Evolutionary conservation across 2,888 invertebrate species (phyloP), one percentile per base, ranked within the genome.

Genomic region (Entomobrya proxima): DNA sequence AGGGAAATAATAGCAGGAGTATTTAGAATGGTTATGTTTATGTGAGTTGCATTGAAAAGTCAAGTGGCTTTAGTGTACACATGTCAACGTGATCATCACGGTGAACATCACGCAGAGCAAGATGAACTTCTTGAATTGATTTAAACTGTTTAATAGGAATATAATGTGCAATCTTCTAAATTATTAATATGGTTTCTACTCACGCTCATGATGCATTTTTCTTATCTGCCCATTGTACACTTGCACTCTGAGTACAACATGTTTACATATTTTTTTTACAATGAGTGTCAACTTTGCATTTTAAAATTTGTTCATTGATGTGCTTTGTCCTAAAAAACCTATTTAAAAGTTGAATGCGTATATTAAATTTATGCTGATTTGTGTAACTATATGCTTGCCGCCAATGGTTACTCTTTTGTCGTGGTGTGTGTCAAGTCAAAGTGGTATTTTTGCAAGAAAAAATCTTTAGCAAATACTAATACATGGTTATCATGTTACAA

Each of bases 51-150:
- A 61, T 61, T 61, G 61, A 30, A 61, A 61, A 61, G 61, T 61
- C 32, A 61, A 61, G 61, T 32, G 30, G 61, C 61, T 61, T n/a
- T n/a, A n/a, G n/a, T n/a, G 2, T 58, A n/a, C 18, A 52, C 52
- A 52, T 52, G 52, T 52, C 52, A 52, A 52, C 52, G 30, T 61
- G 15, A 61, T 32, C 35, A 67, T 67, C 64, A 37, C 21, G 21
- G 37, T 67, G 9, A 67, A 21, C 64, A 37, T 37, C 30, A 18
- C 1, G 21, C 21, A 21, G 52, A 52, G 52, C 18, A 24, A 21
- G 52, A 52, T 52, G 58, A 58, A 58, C 58, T 58, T 58, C 27
- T 58, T 58, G 58, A 58, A 58, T 58, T 58, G 58, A 58, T 58
- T 58, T 58, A 58, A 24, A 58, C 30, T 5, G 21, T 52, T 61